Evolutionary conservation across 2,113 vertebrate genomes (phyloP), one percentile per base, ranked within the genome.

Genomic region (Rutilus rutilus): DNA sequence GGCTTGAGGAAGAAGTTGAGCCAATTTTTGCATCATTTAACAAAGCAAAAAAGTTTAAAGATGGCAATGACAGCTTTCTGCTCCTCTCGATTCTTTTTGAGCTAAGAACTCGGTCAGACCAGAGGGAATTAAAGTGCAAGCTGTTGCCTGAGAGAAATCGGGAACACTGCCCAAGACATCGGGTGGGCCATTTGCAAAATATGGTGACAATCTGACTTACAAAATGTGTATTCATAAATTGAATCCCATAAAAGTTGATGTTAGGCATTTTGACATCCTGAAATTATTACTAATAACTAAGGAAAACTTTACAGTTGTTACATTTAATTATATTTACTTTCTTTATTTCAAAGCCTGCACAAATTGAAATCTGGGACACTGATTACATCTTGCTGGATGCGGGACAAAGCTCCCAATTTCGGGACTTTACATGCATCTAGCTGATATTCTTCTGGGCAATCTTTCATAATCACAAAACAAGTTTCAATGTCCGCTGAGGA

Each of bases 81-180:
- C 75, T 36, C 19, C 57, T 33, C 64, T 67, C 45, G 9, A 27
- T 47, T 59, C 27, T 33, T 59, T 60, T 14, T 45, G 73, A 27
- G 57, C 86, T 11, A 33, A 71, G 50, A 71, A 39, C 75, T 39
- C 52, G 25, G 64, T 47, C 39, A n/a, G 60, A 45, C 76, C 33
- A 25, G 36, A 19, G 77, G 62, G 79, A 86, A 67, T 62, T 82
- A 78, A 78, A 39, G 76, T 67, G 71, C 71, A 88, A 39, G 60
- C 76, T 69, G 79, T 81, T 52, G 71, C 33, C 79, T 45, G 33
- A 73, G 69, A 62, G 25, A 75, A 82, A 23, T 69, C 15, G 30
- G 74, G 74, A 85, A 78, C n/a, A 15, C 59, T 65, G 59, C 78
- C 78, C 78, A 64, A n/a, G 57, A 23, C 57, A 17, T 60, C 23